Conservation (phyloP, 2,113 vertebrate genomes). For the Apodemus speciosus region DNA sequence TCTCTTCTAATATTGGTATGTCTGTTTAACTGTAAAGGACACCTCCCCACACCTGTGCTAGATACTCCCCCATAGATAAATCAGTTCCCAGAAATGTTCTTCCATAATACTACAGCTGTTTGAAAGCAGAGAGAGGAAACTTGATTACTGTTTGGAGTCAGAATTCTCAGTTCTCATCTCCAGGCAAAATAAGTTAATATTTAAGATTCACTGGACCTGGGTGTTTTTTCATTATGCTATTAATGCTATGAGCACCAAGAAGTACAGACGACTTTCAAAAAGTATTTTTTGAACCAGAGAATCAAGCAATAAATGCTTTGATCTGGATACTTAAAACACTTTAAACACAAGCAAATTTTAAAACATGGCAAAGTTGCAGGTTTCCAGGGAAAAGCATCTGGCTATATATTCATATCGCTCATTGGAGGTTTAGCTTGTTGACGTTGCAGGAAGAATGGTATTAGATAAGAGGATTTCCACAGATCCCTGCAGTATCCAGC, state of each 20-base stretch:
- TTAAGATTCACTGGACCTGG: neutral
- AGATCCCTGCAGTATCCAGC: neutral
- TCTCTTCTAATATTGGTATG: neutral
- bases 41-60: rapidly evolving
- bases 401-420: neutral
- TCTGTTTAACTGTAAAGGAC: neutral
- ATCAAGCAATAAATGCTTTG: neutral
- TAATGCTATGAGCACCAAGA: neutral
- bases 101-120: neutral
- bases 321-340: slow-evolving; percentile 6
- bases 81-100: neutral
- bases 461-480: neutral
- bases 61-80: neutral
- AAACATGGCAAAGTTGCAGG: neutral
- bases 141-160: neutral
- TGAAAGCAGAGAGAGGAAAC: neutral
- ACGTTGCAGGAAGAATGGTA: neutral
- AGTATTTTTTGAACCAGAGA: neutral
- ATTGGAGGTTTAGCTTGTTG: slow-evolving; percentile 9
- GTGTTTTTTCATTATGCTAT: neutral
- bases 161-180: neutral
- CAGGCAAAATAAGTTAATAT: neutral
- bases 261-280: neutral
- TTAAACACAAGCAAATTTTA: neutral
- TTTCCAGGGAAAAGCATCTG: neutral